Conservation (phyloP, 2,797 vertebrate genomes). For the Trachurus trachurus region DNA sequence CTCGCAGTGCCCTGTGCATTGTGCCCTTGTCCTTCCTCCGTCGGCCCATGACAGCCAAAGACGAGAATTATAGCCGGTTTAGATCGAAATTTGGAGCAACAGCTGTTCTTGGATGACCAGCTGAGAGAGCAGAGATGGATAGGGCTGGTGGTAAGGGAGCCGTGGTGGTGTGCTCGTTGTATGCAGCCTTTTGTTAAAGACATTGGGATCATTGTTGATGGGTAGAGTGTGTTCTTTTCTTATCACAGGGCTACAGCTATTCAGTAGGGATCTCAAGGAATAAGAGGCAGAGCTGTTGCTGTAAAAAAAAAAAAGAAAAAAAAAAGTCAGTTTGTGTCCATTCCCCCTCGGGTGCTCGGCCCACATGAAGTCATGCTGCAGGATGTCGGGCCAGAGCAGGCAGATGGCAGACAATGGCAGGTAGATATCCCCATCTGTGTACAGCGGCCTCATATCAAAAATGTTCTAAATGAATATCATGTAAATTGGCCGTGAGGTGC, state of each 20-base stretch:
- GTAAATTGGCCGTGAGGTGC: slow-evolving; percentile 18
- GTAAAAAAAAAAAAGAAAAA: slow-evolving; percentile 20
- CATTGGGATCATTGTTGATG: slow-evolving; percentile 73
- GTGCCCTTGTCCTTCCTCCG: slow-evolving; percentile 69
- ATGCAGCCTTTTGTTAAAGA: slow-evolving; percentile 67
- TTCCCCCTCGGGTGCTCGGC: slow-evolving; percentile 25
- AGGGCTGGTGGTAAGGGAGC: slow-evolving; percentile 42
- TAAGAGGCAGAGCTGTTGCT: slow-evolving; percentile 49
- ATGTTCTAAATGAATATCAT: slow-evolving; percentile 43
- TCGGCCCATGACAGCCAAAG: slow-evolving; percentile 54
- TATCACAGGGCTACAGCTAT: slow-evolving; percentile 61
- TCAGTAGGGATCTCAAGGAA: slow-evolving; percentile 50
- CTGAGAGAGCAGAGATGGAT: slow-evolving; percentile 61
- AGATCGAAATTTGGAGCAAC: slow-evolving; percentile 77
- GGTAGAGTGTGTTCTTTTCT: slow-evolving; percentile 60
- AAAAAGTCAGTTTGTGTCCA: slow-evolving; percentile 24
- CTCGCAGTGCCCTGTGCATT: slow-evolving; percentile 67
- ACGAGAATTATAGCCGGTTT: slow-evolving; percentile 67
- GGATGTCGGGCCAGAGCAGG: slow-evolving; percentile 18
- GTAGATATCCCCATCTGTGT: slow-evolving; percentile 45
- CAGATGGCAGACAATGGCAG: slow-evolving; percentile 49
- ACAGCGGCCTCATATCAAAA: slow-evolving; percentile 27
- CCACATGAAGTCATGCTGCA: slow-evolving; percentile 36
- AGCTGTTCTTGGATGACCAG: slow-evolving; percentile 72
- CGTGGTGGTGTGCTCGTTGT: slow-evolving; percentile 38